These are phyloP conservation scores for Philonicus albiceps DNA, from an alignment of 2,888 invertebrate species.

Conservation along the genomic window DNA sequence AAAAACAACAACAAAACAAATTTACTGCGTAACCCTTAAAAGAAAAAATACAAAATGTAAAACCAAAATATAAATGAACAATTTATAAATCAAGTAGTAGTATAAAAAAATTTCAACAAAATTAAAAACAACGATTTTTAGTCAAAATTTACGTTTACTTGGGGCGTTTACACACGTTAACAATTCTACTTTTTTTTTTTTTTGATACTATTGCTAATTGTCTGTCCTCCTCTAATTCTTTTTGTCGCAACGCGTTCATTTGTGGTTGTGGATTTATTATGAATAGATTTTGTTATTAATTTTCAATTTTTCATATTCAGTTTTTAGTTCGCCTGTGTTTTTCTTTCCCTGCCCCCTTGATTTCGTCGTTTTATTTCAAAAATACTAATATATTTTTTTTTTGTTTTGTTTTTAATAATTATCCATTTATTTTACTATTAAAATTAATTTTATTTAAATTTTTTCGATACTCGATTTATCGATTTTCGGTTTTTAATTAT, in stretches of 20 bases:
- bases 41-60: not conserved
- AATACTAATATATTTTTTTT: no score
- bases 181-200: conserved; percentile 24
- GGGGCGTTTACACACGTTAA: conserved; percentile 47
- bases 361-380: no score
- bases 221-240: conserved; percentile 28
- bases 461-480: no score
- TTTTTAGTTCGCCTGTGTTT: no score
- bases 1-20: not conserved
- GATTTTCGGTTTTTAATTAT: not conserved
- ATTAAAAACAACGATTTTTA: not conserved
- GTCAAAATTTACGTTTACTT: conserved; percentile 19
- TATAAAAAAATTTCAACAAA: not conserved
- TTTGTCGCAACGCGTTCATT: conserved; percentile 32
- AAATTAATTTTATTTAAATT: no score
- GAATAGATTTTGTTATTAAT: no score
- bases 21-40: not conserved
- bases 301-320: no score
- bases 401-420: no score
- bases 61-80: not conserved
- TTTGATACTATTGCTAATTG: conserved; percentile 8
- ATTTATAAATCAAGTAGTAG: not conserved
- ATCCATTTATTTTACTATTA: no score
- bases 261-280: conserved; percentile 40
- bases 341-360: no score